phyloP scores from a whole-genome alignment of 2,888 invertebrate species.

The Dryomyza anilis region DNA sequence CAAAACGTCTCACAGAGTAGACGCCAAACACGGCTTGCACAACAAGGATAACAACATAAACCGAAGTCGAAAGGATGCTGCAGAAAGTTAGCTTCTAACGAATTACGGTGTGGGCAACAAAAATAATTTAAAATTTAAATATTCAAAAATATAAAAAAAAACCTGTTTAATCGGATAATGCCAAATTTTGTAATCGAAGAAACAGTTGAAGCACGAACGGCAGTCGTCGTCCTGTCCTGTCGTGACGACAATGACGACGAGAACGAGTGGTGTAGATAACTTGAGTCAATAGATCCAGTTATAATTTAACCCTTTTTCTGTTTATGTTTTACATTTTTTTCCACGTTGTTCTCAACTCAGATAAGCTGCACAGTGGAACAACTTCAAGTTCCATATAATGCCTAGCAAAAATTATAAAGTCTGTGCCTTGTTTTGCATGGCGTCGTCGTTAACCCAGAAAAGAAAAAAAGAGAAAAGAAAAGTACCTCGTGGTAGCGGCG shows the following conservation, averaged over 20 bases:
- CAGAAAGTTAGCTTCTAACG: not conserved
- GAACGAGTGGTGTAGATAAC: slow-evolving; percentile 15
- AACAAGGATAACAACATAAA: slow-evolving; percentile 1
- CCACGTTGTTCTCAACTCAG: not conserved
- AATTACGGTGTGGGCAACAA: not conserved
- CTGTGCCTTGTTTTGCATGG: slow-evolving; percentile 5
- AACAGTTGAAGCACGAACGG: not conserved
- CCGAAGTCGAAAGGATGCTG: not conserved
- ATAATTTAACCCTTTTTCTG: slow-evolving; percentile 17
- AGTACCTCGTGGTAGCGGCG: not conserved
- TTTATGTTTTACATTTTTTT: not conserved
- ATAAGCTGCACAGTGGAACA: slow-evolving; percentile 10
- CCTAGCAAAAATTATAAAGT: too few species aligned
- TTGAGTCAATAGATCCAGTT: slow-evolving; percentile 18
- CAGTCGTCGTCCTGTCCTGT: not conserved
- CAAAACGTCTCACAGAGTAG: not conserved
- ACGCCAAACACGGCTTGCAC: too few species aligned
- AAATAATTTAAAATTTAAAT: slow-evolving; percentile 19
- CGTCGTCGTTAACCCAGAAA: not conserved
- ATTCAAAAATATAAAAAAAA: too few species aligned
- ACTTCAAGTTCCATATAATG: too few species aligned
- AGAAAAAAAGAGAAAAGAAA: too few species aligned
- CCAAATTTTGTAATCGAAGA: slow-evolving; percentile 18
- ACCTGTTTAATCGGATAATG: slow-evolving; percentile 16
- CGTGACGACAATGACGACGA: not conserved